A percentile compares a stretch with the other conserved stretches of the same genome.
Conservation (phyloP, 2,797 vertebrate species). For the Channa striata region DNA sequence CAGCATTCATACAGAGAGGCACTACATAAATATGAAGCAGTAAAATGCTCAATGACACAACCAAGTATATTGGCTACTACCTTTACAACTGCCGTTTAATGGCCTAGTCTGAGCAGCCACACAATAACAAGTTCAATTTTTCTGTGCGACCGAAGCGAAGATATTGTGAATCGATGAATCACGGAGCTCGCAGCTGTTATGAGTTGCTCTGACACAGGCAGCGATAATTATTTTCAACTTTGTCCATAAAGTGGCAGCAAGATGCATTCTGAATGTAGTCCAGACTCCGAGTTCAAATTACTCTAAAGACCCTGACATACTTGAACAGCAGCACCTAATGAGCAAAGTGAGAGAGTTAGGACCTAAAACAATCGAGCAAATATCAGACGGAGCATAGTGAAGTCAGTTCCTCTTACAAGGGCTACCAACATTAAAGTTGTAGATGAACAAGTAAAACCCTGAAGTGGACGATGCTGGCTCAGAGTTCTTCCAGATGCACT, state of each 20-base stretch:
- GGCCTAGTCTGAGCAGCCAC: neutral
- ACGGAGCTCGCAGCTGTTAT: constrained; percentile 2
- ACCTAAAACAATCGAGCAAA: neutral
- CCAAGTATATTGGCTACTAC: constrained; percentile 7
- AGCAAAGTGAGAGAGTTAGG: neutral
- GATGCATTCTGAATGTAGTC: constrained; percentile 3
- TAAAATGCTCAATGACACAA: constrained; percentile 15
- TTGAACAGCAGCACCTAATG: neutral
- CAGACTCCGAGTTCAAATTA: neutral
- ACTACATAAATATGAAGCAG: constrained; percentile 25
- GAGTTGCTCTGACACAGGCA: neutral
- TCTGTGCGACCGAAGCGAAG: neutral
- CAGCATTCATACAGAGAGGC: constrained; percentile 13
- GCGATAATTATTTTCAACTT: neutral
- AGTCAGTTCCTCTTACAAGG: neutral
- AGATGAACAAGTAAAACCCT: neutral
- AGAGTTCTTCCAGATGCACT: neutral
- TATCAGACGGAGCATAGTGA: neutral
- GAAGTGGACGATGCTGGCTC: neutral
- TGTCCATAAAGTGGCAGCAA: constrained; percentile 8
- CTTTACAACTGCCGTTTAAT: constrained; percentile 17
- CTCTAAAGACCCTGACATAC: neutral
- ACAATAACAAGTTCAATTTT: constrained; percentile 1
- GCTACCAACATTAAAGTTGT: neutral
- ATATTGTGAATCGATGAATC: constrained; percentile 24